Percentiles rank a stretch among this genome's conserved stretches.
These are phyloP conservation scores for Harpagus bidentatus DNA, from an alignment of 2,113 vertebrate species.

Conservation along the genomic window DNA sequence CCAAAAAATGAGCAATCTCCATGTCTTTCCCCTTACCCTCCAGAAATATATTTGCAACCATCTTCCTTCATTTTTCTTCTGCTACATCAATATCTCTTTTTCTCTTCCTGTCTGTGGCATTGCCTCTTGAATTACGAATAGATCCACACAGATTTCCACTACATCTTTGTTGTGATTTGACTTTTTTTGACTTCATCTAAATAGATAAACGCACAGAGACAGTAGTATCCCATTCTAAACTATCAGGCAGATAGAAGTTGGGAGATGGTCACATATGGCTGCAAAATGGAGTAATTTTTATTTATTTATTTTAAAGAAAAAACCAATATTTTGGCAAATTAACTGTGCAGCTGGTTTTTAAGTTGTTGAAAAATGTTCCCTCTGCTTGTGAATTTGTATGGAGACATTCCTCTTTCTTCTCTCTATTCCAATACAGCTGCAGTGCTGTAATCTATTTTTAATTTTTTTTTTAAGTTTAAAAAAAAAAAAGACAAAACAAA, in stretches of 20 bases:
- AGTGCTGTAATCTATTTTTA: neutral
- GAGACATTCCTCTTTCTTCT: neutral
- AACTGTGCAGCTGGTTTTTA: conserved; percentile 61
- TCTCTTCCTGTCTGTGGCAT: conserved; percentile 33
- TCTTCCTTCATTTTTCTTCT: conserved; percentile 38
- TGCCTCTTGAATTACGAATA: conserved; percentile 59
- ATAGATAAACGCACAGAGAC: neutral
- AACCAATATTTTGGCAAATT: conserved; percentile 50
- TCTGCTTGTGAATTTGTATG: conserved; percentile 56
- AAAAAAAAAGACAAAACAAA: neutral
- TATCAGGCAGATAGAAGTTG: neutral
- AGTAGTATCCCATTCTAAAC: neutral
- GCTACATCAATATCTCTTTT: conserved; percentile 30
- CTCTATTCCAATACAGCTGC: conserved; percentile 59
- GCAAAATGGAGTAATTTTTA: neutral
- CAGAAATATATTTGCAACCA: conserved; percentile 64
- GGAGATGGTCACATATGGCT: neutral
- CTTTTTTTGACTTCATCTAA: conserved; percentile 13
- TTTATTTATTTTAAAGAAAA: neutral
- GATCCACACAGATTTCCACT: neutral
- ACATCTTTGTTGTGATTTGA: conserved; percentile 51
- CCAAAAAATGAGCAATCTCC: conserved; percentile 78
- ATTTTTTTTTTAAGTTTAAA: neutral
- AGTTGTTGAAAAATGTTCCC: conserved; percentile 52
- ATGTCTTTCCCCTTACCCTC: conserved; percentile 67